Evolutionary conservation across 2,797 vertebrate species (phyloP).

Genomic region (Chloroceryle inda): DNA sequence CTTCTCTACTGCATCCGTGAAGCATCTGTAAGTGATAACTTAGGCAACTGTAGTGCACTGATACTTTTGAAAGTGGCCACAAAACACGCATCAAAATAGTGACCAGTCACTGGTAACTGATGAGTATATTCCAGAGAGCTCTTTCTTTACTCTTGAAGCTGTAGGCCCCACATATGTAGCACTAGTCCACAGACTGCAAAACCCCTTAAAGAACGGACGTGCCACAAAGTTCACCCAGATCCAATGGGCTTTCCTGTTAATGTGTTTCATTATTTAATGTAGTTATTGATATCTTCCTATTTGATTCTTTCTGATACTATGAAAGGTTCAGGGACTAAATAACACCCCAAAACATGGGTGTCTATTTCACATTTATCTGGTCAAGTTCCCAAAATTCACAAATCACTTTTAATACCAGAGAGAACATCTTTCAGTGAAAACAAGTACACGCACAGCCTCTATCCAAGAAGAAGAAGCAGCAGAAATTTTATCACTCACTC

Average conservation of each 20-base stretch:
- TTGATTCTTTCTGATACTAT: not conserved
- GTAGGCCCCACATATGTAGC: not conserved
- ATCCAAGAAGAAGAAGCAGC: not conserved
- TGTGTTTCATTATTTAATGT: not conserved
- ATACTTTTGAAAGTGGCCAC: not conserved
- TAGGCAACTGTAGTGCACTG: not conserved
- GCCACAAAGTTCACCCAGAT: not conserved
- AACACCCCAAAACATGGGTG: not conserved
- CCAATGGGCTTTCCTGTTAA: not conserved
- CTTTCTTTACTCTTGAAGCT: not conserved
- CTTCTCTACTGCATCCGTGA: not conserved
- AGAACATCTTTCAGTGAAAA: not conserved
- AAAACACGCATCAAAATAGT: not conserved
- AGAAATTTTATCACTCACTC: conserved; percentile 11
- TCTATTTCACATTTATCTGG: not conserved
- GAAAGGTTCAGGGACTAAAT: not conserved
- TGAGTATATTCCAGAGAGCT: not conserved
- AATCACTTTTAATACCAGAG: not conserved
- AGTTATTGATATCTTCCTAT: not conserved
- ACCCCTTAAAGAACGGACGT: not conserved
- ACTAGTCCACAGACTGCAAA: not conserved
- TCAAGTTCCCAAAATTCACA: not conserved
- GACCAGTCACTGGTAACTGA: not conserved
- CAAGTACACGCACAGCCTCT: not conserved
- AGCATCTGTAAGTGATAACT: conserved; percentile 11